Conservation (phyloP, 2,113 vertebrate genomes). For the Benitochromis conjunctus region DNA sequence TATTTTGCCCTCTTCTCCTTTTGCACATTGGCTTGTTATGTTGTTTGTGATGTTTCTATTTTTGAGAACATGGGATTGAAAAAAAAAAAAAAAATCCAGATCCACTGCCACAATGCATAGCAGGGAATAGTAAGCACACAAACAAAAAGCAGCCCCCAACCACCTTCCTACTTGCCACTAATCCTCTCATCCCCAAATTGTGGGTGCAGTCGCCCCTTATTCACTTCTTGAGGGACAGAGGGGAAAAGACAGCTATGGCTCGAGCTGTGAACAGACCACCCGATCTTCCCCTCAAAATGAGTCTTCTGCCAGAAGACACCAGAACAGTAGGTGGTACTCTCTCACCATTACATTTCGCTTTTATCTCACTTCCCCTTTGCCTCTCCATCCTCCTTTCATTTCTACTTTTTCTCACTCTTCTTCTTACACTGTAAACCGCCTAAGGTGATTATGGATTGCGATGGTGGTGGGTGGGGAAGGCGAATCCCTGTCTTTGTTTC, state of each 20-base stretch:
- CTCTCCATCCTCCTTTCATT: constrained; percentile 52
- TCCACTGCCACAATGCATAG: constrained; percentile 39
- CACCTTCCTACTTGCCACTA: constrained; percentile 58
- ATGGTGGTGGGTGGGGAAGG: constrained; percentile 39
- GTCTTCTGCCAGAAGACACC: constrained; percentile 51
- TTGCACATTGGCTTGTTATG: constrained; percentile 41
- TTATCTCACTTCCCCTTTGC: constrained; percentile 54
- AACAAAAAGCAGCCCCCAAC: constrained; percentile 64
- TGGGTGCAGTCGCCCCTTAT: constrained; percentile 56
- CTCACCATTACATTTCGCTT: constrained; percentile 57
- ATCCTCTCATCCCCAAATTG: constrained; percentile 70
- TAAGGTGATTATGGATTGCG: constrained; percentile 59
- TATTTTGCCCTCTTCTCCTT: constrained; percentile 35
- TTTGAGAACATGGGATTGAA: constrained; percentile 33
- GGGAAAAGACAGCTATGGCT: constrained; percentile 12
- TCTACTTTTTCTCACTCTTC: constrained; percentile 23
- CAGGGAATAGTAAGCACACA: constrained; percentile 37
- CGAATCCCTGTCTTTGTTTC: constrained; percentile 50
- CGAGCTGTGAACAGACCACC: constrained; percentile 46
- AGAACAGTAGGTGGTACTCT: constrained; percentile 62
- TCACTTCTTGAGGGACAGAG: constrained; percentile 32
- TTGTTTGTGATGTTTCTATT: constrained; percentile 56
- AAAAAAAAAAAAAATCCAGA: not conserved
- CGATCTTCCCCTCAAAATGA: constrained; percentile 28
- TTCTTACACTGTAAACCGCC: constrained; percentile 47